Evolutionary conservation across 2,797 vertebrate genomes (phyloP).

Genomic region (Neosalanx taihuensis): DNA sequence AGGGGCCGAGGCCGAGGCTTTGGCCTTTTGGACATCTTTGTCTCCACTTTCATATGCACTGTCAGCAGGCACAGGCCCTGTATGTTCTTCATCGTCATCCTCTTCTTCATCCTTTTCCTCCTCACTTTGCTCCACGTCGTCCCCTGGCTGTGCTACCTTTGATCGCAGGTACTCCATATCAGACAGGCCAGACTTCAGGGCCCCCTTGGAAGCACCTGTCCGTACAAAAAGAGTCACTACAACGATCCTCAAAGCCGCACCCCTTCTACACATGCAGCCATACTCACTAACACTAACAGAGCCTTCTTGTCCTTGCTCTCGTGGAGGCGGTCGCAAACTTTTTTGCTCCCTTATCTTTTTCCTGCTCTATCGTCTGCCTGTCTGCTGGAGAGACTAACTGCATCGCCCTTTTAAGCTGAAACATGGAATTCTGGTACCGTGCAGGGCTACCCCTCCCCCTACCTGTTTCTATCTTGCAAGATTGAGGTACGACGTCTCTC

Average conservation of each 20-base stretch:
- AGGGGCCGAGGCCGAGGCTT: conserved; percentile 24
- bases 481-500: too few relatives aligned
- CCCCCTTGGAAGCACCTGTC: conserved; percentile 63
- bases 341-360: too few relatives aligned
- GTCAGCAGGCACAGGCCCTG: conserved; percentile 46
- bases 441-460: too few relatives aligned
- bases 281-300: background rate
- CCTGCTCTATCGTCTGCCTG: too few relatives aligned
- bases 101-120: conserved; percentile 52
- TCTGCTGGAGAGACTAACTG: too few relatives aligned
- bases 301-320: too few relatives aligned
- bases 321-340: too few relatives aligned
- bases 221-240: conserved; percentile 6
- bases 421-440: too few relatives aligned
- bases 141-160: conserved; percentile 77
- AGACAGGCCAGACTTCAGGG: conserved; percentile 74
- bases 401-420: too few relatives aligned
- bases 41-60: conserved; percentile 65
- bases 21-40: conserved; percentile 42
- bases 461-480: too few relatives aligned
- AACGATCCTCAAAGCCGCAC: background rate
- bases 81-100: conserved; percentile 38
- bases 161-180: conserved; percentile 97
- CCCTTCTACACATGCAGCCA: background rate
- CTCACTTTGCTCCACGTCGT: conserved; percentile 47